phyloP scores from a whole-genome alignment of 2,888 invertebrate genomes.

The Chymomyza amoena region DNA sequence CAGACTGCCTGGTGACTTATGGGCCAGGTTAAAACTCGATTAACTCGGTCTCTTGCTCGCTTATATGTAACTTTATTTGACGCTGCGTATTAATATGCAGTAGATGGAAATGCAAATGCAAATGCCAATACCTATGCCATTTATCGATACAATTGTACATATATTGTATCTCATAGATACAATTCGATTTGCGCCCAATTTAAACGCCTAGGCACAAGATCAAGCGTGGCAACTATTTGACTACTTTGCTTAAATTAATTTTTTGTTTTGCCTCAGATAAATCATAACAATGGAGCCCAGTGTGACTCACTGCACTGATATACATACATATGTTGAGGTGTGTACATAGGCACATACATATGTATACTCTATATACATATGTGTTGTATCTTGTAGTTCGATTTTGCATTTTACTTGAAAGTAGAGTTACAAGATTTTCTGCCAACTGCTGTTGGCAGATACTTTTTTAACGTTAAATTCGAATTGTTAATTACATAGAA shows the following conservation, averaged over 20 bases:
- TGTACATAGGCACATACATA: neutral
- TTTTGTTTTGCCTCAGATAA: neutral
- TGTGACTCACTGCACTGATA: neutral
- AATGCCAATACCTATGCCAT: slow-evolving; percentile 43
- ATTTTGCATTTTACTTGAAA: neutral
- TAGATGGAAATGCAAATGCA: slow-evolving; percentile 27
- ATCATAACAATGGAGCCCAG: neutral
- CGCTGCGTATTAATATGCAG: neutral
- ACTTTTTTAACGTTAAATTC: neutral
- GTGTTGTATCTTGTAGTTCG: neutral
- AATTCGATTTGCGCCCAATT: slow-evolving; percentile 73
- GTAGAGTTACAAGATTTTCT: neutral
- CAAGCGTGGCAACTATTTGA: slow-evolving; percentile 23
- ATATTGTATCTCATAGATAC: slow-evolving; percentile 44
- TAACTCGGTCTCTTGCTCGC: slow-evolving; percentile 40
- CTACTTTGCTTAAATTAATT: slow-evolving; percentile 31
- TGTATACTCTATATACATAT: too few relatives aligned
- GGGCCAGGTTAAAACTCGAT: slow-evolving; percentile 39
- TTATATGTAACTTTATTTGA: slow-evolving; percentile 62
- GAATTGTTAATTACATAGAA: too few relatives aligned
- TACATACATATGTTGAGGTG: neutral
- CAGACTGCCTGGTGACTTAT: slow-evolving; percentile 59
- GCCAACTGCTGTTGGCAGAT: neutral
- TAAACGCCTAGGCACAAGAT: slow-evolving; percentile 54
- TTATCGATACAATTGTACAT: slow-evolving; percentile 17